Conservation (phyloP, 2,113 vertebrate species). For the Panthera uncia region DNA sequence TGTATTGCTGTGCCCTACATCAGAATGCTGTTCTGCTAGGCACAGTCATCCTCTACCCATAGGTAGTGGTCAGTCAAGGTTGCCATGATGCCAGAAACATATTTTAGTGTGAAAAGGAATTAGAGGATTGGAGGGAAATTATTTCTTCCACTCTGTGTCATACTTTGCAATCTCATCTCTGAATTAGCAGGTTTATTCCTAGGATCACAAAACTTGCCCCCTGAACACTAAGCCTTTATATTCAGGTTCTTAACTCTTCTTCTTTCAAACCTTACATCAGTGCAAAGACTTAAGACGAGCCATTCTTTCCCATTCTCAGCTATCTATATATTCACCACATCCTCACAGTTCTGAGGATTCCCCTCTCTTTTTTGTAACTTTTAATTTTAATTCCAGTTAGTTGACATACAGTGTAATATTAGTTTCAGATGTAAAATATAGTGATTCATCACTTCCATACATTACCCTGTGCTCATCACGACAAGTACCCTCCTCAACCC, state of each 20-base stretch:
- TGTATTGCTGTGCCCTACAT: not conserved
- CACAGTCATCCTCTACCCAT: not conserved
- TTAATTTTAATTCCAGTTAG: not conserved
- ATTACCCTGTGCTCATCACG: not conserved
- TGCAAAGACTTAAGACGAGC: not conserved
- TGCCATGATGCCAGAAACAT: not conserved
- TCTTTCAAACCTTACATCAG: not conserved
- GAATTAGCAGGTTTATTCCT: not conserved
- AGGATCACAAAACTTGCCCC: not conserved
- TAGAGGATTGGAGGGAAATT: not conserved
- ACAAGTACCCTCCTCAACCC: not conserved
- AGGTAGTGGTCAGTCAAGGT: not conserved
- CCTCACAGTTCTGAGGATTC: not conserved
- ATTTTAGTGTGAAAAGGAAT: not conserved
- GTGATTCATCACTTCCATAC: not conserved
- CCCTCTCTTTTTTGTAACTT: not conserved
- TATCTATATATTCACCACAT: not conserved
- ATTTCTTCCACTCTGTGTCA: not conserved
- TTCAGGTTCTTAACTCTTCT: not conserved
- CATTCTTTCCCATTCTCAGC: not conserved
- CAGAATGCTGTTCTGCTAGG: not conserved
- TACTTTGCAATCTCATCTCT: not conserved
- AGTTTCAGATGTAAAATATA: not conserved
- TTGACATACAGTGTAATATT: not conserved
- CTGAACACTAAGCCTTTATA: not conserved